Percentiles rank a stretch among this genome's conserved stretches.
These are phyloP conservation scores for Meteorus cinctellus DNA, from an alignment of 2,888 invertebrate genomes.

Conservation along the genomic window DNA sequence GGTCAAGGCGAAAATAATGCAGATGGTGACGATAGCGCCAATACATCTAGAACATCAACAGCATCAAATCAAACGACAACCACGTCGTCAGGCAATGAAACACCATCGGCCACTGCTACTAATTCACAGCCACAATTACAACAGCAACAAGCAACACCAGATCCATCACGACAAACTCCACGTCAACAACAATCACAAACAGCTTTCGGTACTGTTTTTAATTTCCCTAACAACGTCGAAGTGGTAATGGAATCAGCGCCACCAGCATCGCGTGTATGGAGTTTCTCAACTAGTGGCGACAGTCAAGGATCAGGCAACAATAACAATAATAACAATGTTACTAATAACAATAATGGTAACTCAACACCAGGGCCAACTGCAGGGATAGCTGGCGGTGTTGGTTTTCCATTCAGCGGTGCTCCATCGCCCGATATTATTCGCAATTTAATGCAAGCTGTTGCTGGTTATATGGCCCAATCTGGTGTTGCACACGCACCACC, in stretches of 20 bases:
- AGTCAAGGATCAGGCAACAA: constrained; percentile 55
- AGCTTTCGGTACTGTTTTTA: constrained; percentile 62
- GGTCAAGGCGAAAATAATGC: constrained; percentile 61
- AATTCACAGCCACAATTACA: constrained; percentile 46
- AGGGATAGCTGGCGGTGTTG: constrained; percentile 66
- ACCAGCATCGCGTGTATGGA: constrained; percentile 37
- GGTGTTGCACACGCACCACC: constrained; percentile 54
- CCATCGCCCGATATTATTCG: constrained; percentile 75
- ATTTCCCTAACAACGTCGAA: constrained; percentile 74
- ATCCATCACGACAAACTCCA: constrained; percentile 44
- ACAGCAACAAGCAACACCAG: constrained; percentile 44
- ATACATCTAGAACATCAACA: constrained; percentile 51
- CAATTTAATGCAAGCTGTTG: constrained; percentile 76
- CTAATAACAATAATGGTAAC: constrained; percentile 52
- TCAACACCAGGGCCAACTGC: constrained; percentile 63
- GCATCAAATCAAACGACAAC: constrained; percentile 45
- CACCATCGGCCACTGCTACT: neutral
- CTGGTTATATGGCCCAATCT: constrained; percentile 72
- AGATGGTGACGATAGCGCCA: constrained; percentile 53
- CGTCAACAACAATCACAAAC: constrained; percentile 43
- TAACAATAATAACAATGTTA: constrained; percentile 50
- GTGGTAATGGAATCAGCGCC: constrained; percentile 77
- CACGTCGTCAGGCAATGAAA: constrained; percentile 45
- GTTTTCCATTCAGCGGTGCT: constrained; percentile 72
- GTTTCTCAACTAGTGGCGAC: constrained; percentile 58